Percentiles rank a stretch among this genome's conserved stretches.
Evolutionary conservation across 2,797 vertebrate species (phyloP).

Genomic region (Microctenopoma steveboyesi): DNA sequence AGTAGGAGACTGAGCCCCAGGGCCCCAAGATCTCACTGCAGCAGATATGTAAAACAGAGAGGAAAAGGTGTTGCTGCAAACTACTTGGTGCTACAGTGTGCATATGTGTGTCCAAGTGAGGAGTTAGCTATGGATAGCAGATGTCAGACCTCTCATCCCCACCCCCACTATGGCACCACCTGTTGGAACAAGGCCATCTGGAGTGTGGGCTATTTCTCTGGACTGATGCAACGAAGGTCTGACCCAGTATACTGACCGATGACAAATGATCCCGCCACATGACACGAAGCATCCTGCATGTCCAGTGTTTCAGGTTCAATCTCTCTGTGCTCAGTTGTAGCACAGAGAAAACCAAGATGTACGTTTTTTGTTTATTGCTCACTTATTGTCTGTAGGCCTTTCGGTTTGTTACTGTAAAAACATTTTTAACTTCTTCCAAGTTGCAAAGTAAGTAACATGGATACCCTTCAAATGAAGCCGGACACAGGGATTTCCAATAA

Average conservation of each 20-base stretch:
- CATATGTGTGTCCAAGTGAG: conserved; percentile 36
- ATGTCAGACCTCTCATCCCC: conserved; percentile 73
- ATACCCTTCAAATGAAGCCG: too few species aligned
- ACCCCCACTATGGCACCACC: conserved; percentile 74
- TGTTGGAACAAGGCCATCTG: conserved; percentile 80
- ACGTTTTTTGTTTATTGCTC: too few species aligned
- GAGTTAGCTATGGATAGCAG: conserved; percentile 72
- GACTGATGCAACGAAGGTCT: conserved; percentile 46
- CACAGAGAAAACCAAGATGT: background rate
- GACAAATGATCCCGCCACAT: conserved; percentile 63
- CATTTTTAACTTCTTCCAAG: too few species aligned
- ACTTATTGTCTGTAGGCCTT: too few species aligned
- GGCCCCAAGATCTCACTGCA: conserved; percentile 52
- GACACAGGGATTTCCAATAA: too few species aligned
- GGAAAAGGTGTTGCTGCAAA: conserved; percentile 62
- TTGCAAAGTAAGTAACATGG: too few species aligned
- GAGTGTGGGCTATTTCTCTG: conserved; percentile 55
- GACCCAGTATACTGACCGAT: conserved; percentile 66
- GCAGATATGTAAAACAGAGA: conserved; percentile 45
- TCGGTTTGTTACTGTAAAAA: too few species aligned
- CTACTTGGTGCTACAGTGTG: conserved; percentile 27
- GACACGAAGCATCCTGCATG: conserved; percentile 46
- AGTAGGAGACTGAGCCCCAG: conserved; percentile 49
- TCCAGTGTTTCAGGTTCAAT: conserved; percentile 2
- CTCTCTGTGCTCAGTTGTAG: too few species aligned